These are phyloP conservation scores for Brachyistius frenatus DNA, from an alignment of 2,113 vertebrate species.

Conservation along the genomic window DNA sequence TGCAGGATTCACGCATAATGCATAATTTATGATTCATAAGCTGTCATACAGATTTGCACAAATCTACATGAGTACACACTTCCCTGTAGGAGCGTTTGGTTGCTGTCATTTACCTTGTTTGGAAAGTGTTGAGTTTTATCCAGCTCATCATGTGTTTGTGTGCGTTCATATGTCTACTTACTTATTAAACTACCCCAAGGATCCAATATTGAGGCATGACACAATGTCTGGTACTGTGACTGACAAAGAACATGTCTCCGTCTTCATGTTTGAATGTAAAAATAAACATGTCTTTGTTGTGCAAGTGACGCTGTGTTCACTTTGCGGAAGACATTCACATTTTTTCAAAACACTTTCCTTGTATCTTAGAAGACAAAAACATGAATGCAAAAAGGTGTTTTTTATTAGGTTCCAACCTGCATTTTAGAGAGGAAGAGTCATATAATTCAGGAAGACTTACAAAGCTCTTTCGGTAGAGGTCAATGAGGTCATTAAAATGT, in stretches of 20 bases:
- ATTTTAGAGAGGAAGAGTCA: neutral
- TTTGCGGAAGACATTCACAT: neutral
- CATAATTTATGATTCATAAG: conserved; percentile 60
- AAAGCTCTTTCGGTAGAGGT: neutral
- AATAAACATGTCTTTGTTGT: neutral
- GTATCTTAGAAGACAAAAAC: neutral
- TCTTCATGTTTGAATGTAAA: neutral
- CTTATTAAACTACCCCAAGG: conserved; percentile 21
- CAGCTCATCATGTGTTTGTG: conserved; percentile 61
- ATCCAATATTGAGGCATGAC: conserved; percentile 22
- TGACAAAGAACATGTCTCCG: conserved; percentile 4
- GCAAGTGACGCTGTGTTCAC: neutral
- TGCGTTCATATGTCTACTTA: conserved; percentile 15
- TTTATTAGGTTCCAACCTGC: neutral
- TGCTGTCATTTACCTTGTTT: conserved; percentile 75
- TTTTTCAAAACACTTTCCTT: too few species aligned
- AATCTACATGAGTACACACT: conserved; percentile 56
- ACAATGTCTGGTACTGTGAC: neutral
- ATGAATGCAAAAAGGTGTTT: neutral
- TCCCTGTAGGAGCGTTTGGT: conserved; percentile 52
- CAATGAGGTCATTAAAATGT: neutral
- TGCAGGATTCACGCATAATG: conserved; percentile 32
- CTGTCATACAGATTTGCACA: conserved; percentile 48
- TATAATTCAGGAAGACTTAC: neutral
- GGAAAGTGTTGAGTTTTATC: conserved; percentile 66